phyloP scores from a whole-genome alignment of 1,140 invertebrate genomes.

The Drosophila lacertosa region DNA sequence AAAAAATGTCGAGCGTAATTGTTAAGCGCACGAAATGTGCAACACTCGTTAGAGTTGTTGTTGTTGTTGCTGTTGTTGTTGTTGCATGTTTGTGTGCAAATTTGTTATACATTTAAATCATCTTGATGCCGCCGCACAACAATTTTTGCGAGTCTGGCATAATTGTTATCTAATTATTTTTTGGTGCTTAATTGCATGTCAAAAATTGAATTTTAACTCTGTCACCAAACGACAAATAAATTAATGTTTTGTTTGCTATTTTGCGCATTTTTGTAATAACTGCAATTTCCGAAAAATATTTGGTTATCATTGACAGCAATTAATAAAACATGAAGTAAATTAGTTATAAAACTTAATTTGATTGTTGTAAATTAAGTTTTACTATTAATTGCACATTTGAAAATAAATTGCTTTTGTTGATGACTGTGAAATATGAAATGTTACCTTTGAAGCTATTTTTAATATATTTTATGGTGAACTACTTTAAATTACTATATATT shows the following conservation, averaged over 20 bases:
- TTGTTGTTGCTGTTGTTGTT: slow-evolving; percentile 1
- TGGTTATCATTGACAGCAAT: not conserved
- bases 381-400: slow-evolving; percentile 3
- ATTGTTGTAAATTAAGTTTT: not conserved
- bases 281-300: not conserved
- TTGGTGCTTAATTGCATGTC: slow-evolving; percentile 36
- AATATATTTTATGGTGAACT: no score
- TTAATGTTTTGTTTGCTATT: not conserved
- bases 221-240: slow-evolving; percentile 16
- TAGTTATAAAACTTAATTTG: not conserved
- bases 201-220: slow-evolving; percentile 15
- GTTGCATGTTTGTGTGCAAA: slow-evolving; percentile 30
- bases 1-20: slow-evolving; percentile 38
- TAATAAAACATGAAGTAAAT: slow-evolving; percentile 2
- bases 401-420: not conserved
- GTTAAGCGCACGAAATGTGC: slow-evolving; percentile 24
- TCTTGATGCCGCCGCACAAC: slow-evolving; percentile 17
- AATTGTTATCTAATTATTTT: slow-evolving; percentile 45
- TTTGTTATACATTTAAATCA: slow-evolving; percentile 22
- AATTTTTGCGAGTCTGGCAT: no score
- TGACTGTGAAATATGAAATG: not conserved
- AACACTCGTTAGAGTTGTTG: slow-evolving; percentile 1
- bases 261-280: no score
- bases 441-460: no score
- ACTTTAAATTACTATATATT: no score